phyloP scores from a whole-genome alignment of 1,140 invertebrate species.

The Bombus confusus region DNA sequence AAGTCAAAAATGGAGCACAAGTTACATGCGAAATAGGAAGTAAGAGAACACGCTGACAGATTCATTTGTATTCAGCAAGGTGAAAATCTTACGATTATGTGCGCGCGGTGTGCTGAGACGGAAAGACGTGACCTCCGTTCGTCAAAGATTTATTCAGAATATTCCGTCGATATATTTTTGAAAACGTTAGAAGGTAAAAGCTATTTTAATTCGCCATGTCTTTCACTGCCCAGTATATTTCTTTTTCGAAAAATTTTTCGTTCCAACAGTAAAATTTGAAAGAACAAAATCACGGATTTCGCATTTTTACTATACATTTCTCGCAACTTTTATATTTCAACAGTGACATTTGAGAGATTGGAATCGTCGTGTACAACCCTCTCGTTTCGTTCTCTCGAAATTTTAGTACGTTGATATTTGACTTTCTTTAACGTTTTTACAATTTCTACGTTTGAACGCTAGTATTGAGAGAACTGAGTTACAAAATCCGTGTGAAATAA shows the following conservation, averaged over 20 bases:
- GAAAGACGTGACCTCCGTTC: slow-evolving; percentile 58
- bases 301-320: not conserved
- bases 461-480: not conserved
- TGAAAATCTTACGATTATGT: slow-evolving; percentile 74
- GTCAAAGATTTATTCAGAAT: slow-evolving; percentile 64
- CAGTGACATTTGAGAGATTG: not conserved
- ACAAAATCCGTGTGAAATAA: not conserved
- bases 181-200: slow-evolving; percentile 38
- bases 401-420: not conserved
- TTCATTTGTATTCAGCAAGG: slow-evolving; percentile 73
- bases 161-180: slow-evolving; percentile 45
- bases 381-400: not conserved
- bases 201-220: not conserved
- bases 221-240: not conserved
- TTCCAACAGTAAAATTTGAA: not conserved
- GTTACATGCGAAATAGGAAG: slow-evolving; percentile 40
- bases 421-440: not conserved
- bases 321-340: not conserved
- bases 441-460: not conserved
- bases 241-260: not conserved
- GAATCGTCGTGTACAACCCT: not conserved
- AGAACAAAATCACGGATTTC: not conserved
- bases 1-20: not conserved
- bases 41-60: slow-evolving; percentile 70
- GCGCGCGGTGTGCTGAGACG: slow-evolving; percentile 51